Base-by-base conservation (phyloP, 2,113 vertebrate species). In the Campylorhamphus procurvoides region DNA sequence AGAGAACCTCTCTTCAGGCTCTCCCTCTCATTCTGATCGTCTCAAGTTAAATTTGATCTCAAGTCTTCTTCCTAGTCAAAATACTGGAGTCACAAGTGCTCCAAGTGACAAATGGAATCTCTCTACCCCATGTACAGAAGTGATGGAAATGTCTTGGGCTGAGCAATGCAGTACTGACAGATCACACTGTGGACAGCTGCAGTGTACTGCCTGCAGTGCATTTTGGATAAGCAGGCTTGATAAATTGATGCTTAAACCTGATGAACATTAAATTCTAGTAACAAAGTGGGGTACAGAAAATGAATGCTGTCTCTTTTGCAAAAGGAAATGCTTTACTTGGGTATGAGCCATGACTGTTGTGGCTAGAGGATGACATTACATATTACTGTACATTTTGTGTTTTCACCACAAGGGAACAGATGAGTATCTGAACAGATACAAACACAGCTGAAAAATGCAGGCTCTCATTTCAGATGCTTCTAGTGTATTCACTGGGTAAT, bases 351-450 rank as follows among this genome's bases (percentile, higher is more conserved):
- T 12, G 24, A 64, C 35, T 95, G 87, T 83, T 96, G 87, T 89
- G 93, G 90, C 88, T 85, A 80, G 93, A 93, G 94, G 86, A 87
- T 87, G 72, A 71, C 84, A 78, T 93, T 94, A 91, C 72, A 82
- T 85, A 89, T 93, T 94, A 92, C 74, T 91, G 66, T 94, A 93
- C 87, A 84, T 96, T 95, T 94, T 97, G 53, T 96, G 94, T 96
- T 97, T 95, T 90, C 87, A 91, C 71, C 85, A 90, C 75, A 94
- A 94, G 86, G 71, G 78, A 96, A 92, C 69, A 96, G 91, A 97
- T 89, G 90, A 96, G 66, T 44, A 92, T 81, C 90, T 84, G 77
- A 93, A 82, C 63, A 93, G 80, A 94, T 75, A 91, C 55, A 96
- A 96, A 95, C 78, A 84, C 74, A 86, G 92, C 71, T 84, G 92